Base-by-base conservation (phyloP, 2,888 invertebrate species). In the Epinotia brunnichana region DNA sequence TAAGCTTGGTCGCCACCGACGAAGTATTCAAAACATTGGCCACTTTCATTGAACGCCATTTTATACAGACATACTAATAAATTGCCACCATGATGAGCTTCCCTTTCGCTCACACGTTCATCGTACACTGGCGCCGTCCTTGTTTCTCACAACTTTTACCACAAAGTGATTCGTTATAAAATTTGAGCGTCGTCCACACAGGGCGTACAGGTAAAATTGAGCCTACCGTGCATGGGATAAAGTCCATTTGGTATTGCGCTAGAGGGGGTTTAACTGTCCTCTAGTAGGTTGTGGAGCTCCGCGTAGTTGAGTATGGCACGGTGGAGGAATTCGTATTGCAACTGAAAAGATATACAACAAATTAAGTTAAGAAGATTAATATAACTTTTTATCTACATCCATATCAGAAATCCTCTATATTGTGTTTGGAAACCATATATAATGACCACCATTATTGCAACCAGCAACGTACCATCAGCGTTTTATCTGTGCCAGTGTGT, bases 321-420 rank as follows among this genome's bases (percentile, higher is more conserved):
- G 94, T 98, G 97, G 82, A 98, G 94, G 94, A 98, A 98, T 94
- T 98, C 97, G 92, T 98, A 98, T 93, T 98, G 98, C 89, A 96
- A 95, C 97, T 98, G 94, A 94, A 94, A 78, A 73, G 62, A 74
- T 66, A 76, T 48, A 64, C 35, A 64, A 51, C 17, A 59, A 44
- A 51, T 44, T 44, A 29, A 19, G 21, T 1, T 24, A 2, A 24
- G 21, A 24, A 24, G 21, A 24, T 2, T 24, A 24, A 24, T 24
- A 24, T 24, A n/a, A n/a, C n/a, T n/a, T n/a, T n/a, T n/a, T n/a
- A n/a, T n/a, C n/a, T n/a, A n/a, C n/a, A n/a, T n/a, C n/a, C n/a
- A n/a, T n/a, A n/a, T n/a, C n/a, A n/a, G n/a, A n/a, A n/a, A n/a
- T n/a, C n/a, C n/a, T n/a, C n/a, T n/a, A n/a, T n/a, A n/a, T n/a